phyloP scores from a whole-genome alignment of 2,113 vertebrate species.

The Cathartes aura region DNA sequence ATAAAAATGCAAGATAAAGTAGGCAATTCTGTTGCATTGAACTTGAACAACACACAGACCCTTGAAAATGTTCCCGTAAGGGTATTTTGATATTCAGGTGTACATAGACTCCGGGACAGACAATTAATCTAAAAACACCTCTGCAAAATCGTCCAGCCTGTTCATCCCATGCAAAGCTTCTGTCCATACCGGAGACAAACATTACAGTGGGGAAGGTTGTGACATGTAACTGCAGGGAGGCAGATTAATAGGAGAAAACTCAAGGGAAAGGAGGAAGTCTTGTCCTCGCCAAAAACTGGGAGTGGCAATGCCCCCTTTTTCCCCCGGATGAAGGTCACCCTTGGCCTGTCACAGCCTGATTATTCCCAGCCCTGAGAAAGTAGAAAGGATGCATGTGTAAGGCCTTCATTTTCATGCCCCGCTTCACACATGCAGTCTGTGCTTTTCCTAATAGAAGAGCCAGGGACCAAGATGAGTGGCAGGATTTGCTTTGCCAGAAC shows the following conservation, averaged over 20 bases:
- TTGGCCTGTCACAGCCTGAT: neutral
- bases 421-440: neutral
- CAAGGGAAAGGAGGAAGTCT: neutral
- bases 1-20: neutral
- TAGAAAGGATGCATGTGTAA: neutral
- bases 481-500: neutral
- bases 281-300: neutral
- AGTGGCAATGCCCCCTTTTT: neutral
- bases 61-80: neutral
- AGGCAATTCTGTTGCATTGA: neutral
- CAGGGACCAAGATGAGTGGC: neutral
- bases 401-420: neutral
- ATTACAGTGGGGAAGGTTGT: fast-evolving
- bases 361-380: neutral
- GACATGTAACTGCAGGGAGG: neutral
- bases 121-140: neutral
- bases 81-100: neutral
- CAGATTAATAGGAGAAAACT: neutral
- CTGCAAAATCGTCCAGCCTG: neutral
- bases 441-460: neutral
- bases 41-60: neutral
- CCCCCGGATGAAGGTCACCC: neutral
- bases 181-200: neutral
- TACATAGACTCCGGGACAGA: neutral
- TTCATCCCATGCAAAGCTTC: neutral